A percentile compares a stretch with the other conserved stretches of the same genome.
phyloP scores from a whole-genome alignment of 2,888 invertebrate species.

The Yponomeuta plumbellus region DNA sequence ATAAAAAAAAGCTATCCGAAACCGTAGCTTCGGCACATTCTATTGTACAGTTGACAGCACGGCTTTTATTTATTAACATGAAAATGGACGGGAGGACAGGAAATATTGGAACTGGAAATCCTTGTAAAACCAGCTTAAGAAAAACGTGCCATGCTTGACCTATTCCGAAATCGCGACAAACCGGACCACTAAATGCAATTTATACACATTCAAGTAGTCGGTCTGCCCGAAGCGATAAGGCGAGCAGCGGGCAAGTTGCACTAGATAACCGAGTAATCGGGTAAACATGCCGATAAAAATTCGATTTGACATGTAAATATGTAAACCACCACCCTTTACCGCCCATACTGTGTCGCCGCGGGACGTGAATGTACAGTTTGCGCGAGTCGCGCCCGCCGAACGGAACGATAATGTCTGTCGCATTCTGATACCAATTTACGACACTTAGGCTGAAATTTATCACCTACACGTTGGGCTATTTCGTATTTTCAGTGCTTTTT shows the following conservation, averaged over 20 bases:
- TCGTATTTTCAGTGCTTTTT: not conserved
- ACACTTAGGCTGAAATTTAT: constrained; percentile 1
- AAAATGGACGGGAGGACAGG: not conserved
- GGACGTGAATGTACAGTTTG: constrained; percentile 15
- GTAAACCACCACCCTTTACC: constrained; percentile 36
- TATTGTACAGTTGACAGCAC: not conserved
- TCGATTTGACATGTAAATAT: constrained; percentile 52
- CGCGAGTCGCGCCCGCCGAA: constrained; percentile 2
- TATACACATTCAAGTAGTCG: not conserved
- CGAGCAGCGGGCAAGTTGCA: constrained; percentile 39
- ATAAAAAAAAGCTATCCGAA: not conserved
- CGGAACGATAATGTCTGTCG: constrained; percentile 6
- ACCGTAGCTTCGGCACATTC: not conserved
- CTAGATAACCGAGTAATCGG: constrained; percentile 61
- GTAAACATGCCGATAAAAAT: constrained; percentile 58
- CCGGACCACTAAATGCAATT: not conserved
- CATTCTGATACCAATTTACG: not conserved
- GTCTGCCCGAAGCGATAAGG: constrained; percentile 4
- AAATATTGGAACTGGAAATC: not conserved
- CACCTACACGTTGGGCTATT: not conserved
- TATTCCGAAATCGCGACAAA: not conserved
- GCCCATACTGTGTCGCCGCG: constrained; percentile 38
- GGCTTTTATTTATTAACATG: not conserved
- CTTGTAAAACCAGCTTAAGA: not conserved
- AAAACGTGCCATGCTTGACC: not conserved